Conservation (phyloP, 2,888 invertebrate species). For the Drosophila fulvimacula region DNA sequence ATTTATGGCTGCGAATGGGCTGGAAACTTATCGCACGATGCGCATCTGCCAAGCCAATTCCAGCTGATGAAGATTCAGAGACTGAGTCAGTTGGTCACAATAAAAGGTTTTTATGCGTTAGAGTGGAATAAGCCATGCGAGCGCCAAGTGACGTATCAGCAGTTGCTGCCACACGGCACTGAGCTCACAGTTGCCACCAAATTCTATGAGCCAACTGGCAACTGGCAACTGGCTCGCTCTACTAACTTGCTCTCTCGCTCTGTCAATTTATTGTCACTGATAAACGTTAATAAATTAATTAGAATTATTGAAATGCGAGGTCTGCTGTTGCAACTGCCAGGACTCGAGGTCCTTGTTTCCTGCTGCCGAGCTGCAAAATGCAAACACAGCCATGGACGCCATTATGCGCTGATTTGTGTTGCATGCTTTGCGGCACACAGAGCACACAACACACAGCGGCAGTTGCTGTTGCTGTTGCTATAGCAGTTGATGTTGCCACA, state of each 20-base stretch:
- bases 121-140: conserved; percentile 12
- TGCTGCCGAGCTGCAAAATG: conserved; percentile 55
- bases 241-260: conserved; percentile 13
- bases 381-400: conserved; percentile 72
- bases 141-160: conserved; percentile 17
- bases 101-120: conserved; percentile 40
- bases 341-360: conserved; percentile 30
- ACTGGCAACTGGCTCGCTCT: conserved; percentile 20
- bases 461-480: not conserved
- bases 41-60: conserved; percentile 57
- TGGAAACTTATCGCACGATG: conserved; percentile 61
- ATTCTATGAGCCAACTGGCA: conserved; percentile 19
- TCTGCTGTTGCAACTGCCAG: conserved; percentile 27
- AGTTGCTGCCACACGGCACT: conserved; percentile 19
- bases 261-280: conserved; percentile 82
- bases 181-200: conserved; percentile 1
- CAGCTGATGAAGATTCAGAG: conserved; percentile 6
- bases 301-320: conserved; percentile 84
- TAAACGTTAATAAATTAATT: conserved; percentile 85
- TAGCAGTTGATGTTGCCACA: conserved; percentile 24
- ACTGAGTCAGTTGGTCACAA: conserved; percentile 29
- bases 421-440: conserved; percentile 65
- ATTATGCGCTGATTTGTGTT: conserved; percentile 78
- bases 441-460: conserved; percentile 14
- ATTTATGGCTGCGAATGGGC: conserved; percentile 71